phyloP scores from a whole-genome alignment of 2,888 invertebrate species.

The Maniola hyperantus region DNA sequence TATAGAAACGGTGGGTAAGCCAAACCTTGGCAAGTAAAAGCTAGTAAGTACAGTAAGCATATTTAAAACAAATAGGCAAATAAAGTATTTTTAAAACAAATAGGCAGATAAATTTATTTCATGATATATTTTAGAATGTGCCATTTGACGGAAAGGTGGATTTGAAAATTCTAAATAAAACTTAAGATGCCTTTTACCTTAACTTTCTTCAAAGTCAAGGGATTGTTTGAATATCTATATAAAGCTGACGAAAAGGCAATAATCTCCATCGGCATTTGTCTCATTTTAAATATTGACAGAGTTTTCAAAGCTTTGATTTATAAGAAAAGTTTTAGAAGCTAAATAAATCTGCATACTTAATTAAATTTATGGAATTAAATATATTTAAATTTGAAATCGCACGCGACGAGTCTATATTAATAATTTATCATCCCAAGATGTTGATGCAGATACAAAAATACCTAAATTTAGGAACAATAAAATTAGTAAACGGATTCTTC shows the following conservation, averaged over 20 bases:
- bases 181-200: not conserved
- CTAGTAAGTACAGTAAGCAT: too few species aligned
- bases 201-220: conserved; percentile 1
- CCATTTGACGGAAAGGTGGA: not conserved
- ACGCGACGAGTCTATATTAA: too few species aligned
- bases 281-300: conserved; percentile 8
- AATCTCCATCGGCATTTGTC: conserved; percentile 3
- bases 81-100: too few species aligned
- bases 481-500: too few species aligned
- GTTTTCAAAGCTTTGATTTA: conserved; percentile 13
- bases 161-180: not conserved
- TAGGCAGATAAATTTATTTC: too few species aligned
- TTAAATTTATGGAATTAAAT: not conserved
- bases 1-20: too few species aligned
- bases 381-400: not conserved
- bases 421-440: too few species aligned
- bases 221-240: not conserved
- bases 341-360: not conserved
- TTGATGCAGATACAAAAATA: too few species aligned
- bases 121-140: too few species aligned
- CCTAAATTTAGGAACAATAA: too few species aligned
- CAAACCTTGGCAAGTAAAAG: too few species aligned
- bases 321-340: not conserved
- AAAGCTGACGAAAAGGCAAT: conserved; percentile 3
- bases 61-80: too few species aligned